Base-by-base conservation (phyloP, 2,888 invertebrate species). In the Thera obeliscata region DNA sequence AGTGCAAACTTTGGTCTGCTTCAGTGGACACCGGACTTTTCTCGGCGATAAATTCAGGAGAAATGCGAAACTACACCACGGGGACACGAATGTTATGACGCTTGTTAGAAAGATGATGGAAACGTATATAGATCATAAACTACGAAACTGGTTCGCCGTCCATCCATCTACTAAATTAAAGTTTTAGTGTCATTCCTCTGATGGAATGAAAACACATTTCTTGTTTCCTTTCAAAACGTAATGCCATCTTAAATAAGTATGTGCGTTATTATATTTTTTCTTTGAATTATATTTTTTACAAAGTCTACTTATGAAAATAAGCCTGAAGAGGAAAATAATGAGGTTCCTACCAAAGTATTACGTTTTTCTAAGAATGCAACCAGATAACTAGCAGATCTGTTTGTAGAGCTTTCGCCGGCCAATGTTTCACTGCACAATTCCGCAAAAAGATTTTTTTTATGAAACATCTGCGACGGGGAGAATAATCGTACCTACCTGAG, bases 31-130 rank as follows among this genome's bases (percentile, higher is more conserved):
- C 54, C 35, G 35, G 22, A 49, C 52, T 22, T 64, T 63, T 54
- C 68, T 58, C 56, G 66, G 70, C 73, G 66, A 79, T 78, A 80
- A 81, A 80, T 80, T 77, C 55, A 75, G 72, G 70, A 75, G 76
- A 74, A 77, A 76, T 68, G 67, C 66, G 74, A 74, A 76, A 74
- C 75, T 73, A 73, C 72, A 66, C 72, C 76, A 62, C 65, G 74
- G 70, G 71, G 72, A 73, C 55, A 48, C 57, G 69, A 69, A 70
- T 67, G 70, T 71, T 74, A 74, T 73, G 74, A 74, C 71, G 66
- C 72, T 73, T 70, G 72, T 71, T 73, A 74, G 66, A 60, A 70
- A 71, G 69, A 57, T 46, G 59, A 69, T 63, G 66, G 58, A 69
- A 71, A 61, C 67, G 55, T 61, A 62, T 64, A 70, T 64, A 61